Base-by-base conservation (phyloP, 2,888 invertebrate species). In the Trissolcus japonicus region DNA sequence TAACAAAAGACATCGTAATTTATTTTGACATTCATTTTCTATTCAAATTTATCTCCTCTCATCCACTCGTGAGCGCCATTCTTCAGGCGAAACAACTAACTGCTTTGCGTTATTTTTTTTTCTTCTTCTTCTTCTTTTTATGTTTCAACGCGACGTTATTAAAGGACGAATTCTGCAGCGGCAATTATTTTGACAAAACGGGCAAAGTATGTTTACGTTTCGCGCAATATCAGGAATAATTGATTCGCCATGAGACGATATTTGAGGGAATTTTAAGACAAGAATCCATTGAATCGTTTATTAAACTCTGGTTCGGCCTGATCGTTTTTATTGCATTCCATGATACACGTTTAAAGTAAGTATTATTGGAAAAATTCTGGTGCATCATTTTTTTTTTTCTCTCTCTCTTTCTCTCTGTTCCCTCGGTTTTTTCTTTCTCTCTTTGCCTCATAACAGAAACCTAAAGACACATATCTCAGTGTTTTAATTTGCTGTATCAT, bases 301-400 rank as follows among this genome's bases (percentile, higher is more conserved):
- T 78, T 78, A 78, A 73, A 69, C 62, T 53, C 59, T 65, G 61
- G 62, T 56, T 62, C 56, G 50, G 19, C 63, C 35, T 35, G 35
- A 35, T 35, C 69, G 62, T 74, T 78, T 78, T 74, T 74, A 78
- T 74, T 78, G 69, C 69, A 78, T 78, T 74, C 74, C 73, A 50
- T 66, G 73, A 69, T 73, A 77, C 55, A 77, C 77, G 60, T 73
- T 73, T 73, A 41, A 59, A 73, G 72, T 69, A 73, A 77, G 77
- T 73, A 74, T 74, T 78, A 78, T 73, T 78, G 77, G 73, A 73
- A 78, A 77, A 73, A 73, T 78, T 78, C 77, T 78, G 68, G 68
- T 46, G 60, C 77, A 69, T 46, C 46, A 35, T 35, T 35, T 35
- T 35, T 35, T 35, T 35, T 35, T 35, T 6, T 35, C 6, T 35